Evolutionary conservation across 1,140 invertebrate genomes (phyloP), one percentile per base, ranked within the genome.

Genomic region (Oreohelix idahoensis): DNA sequence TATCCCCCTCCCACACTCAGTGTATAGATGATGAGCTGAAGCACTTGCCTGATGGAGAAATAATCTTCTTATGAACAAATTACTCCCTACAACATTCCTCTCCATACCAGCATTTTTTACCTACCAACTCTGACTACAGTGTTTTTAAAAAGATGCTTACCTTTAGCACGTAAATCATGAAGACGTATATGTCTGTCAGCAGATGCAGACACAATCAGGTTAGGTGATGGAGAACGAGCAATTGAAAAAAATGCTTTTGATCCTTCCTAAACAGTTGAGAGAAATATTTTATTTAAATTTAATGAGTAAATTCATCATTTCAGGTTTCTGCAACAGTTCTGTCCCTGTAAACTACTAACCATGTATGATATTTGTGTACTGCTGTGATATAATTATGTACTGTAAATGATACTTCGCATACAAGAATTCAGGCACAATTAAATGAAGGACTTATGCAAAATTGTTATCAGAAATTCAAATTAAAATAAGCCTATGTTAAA

Each of bases 171-270:
- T 36, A 97, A 96, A 94, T 99, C 98, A 91, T 97, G 99, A 4
- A 99, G 91, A 76, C 98, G 93, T 73, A 99, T 94, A 91, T 97
- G 96, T 88, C 96, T 94, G 91, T 99, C 98, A 58, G 97, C 96
- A 32, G 97, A 98, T 5, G 95, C 96, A 0, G 98, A 95, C 8
- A 99, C 92, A 26, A 98, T 92, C 10, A 95, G 93, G 76, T 94
- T 95, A 87, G 95, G 96, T 1, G 96, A 88, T 13, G 94, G 94
- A 0, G 97, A 98, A 93, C 96, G 97, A 84, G 96, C 95, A 1
- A 97, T 92, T 91, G 96, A 95, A 87, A 99, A 96, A 91, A 98
- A 97, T 39, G 97, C 96, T 93, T 99, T 99, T 85, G 97, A 97
- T 58, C 96, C 97, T 88, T 91, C 90, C 92, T 93, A 85, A 49